Conservation (phyloP, 1,140 invertebrate genomes). For the Sesamia nonagrioides region DNA sequence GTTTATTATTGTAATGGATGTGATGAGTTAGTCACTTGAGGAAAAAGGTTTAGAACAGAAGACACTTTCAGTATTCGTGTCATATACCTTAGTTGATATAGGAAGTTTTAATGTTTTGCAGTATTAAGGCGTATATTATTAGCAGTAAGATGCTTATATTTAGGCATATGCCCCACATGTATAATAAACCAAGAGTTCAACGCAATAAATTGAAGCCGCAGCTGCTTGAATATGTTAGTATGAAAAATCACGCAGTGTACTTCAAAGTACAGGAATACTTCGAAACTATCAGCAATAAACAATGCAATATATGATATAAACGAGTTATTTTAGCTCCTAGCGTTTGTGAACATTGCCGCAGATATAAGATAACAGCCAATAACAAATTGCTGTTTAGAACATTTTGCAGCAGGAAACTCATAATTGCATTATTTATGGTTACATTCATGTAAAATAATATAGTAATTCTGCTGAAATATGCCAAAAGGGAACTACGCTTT, state of each 20-base stretch:
- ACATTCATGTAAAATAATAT: not conserved
- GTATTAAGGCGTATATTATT: not conserved
- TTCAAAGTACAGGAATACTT: slow-evolving; percentile 43
- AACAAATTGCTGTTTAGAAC: slow-evolving; percentile 15
- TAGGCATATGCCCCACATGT: not conserved
- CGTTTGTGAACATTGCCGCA: slow-evolving; percentile 37
- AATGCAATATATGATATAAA: slow-evolving; percentile 61
- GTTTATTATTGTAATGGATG: too few species aligned
- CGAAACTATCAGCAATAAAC: slow-evolving; percentile 52
- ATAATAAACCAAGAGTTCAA: slow-evolving; percentile 9
- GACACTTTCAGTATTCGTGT: too few species aligned
- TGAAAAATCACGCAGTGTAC: not conserved
- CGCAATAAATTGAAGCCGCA: slow-evolving; percentile 9
- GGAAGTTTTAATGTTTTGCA: too few species aligned
- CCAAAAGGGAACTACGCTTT: slow-evolving; percentile 5
- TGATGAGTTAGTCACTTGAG: too few species aligned
- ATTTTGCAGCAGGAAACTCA: slow-evolving; percentile 21
- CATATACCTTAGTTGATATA: too few species aligned
- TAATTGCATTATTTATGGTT: slow-evolving; percentile 31
- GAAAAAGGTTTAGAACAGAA: too few species aligned
- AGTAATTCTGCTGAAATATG: slow-evolving; percentile 4
- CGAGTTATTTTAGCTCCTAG: slow-evolving; percentile 53
- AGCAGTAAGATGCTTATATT: not conserved
- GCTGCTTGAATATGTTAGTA: slow-evolving; percentile 2
- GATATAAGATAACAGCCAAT: slow-evolving; percentile 19